Conservation (phyloP, 2,888 invertebrate species). For the Aporophyla lueneburgensis region DNA sequence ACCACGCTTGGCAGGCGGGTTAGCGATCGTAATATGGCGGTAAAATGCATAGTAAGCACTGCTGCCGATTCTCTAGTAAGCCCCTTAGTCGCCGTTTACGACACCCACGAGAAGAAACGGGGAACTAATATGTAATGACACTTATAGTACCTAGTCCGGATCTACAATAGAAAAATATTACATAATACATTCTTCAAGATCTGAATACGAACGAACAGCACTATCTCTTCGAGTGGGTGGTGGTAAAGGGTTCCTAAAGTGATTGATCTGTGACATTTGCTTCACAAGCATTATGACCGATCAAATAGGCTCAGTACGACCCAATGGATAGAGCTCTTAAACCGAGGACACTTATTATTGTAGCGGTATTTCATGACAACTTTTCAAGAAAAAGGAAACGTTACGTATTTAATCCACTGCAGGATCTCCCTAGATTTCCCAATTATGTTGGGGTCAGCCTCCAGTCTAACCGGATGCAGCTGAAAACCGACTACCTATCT, state of each 20-base stretch:
- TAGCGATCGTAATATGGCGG: no score
- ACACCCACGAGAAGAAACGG: no score
- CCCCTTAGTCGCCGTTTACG: no score
- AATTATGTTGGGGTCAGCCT: neutral
- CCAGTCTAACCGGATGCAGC: neutral
- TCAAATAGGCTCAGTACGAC: slow-evolving; percentile 8
- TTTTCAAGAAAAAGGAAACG: no score
- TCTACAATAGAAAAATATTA: neutral
- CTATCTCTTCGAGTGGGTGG: slow-evolving; percentile 5
- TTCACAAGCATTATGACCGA: slow-evolving; percentile 24
- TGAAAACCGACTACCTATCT: neutral
- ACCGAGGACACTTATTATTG: neutral
- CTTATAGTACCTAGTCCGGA: neutral
- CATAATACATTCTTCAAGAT: slow-evolving; percentile 1
- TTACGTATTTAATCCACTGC: no score
- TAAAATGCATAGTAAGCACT: no score
- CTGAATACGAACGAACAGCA: neutral
- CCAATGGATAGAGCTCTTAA: neutral
- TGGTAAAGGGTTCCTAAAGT: slow-evolving; percentile 7
- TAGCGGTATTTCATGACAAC: neutral
- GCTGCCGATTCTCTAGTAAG: no score
- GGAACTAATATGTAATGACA: neutral
- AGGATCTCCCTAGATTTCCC: neutral
- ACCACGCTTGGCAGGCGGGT: no score
- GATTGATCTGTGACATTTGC: slow-evolving; percentile 43